Base-by-base conservation (phyloP, 37 sponge, comb jelly and placozoan species). In the Ephydatia muelleri region DNA sequence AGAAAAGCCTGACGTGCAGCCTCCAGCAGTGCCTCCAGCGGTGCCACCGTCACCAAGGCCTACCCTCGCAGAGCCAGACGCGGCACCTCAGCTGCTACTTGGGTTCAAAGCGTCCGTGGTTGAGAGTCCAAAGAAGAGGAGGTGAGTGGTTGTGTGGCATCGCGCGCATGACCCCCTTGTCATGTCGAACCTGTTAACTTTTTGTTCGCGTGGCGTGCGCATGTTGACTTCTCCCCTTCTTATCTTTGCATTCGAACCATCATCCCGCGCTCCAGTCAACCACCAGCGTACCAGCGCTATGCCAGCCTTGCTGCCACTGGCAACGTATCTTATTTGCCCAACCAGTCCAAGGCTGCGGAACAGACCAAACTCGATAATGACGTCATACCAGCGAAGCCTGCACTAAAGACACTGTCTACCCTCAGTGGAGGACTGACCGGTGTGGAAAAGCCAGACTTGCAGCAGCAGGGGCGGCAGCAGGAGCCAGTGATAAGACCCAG, bases 91-190 rank as follows among this genome's bases (percentile, higher is more conserved):
- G 67, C 32, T 84, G n/a, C n/a, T n/a, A 14, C 14, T 75, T 9
- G 23, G 76, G 74, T 84, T 84, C 64, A n/a, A 64, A 34, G 2
- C 65, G 12, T 67, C 75, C 57, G 74, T 23, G 0, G 38, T 84
- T 25, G 67, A 76, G 68, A 84, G 84, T 39, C 84, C 84, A 2
- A 84, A 33, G 4, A 84, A 84, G 57, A 76, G 35, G 47, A 76
- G 38, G 27, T 76, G 19, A 21, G 77, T 26, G 77, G n/a, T 76
- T 34, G 38, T 9, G 19, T 28, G 77, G 3, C 0, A 3, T 3
- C 29, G 33, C 3, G 38, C 76, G 3, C 35, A 30, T 75, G 70
- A 8, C 5, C 70, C 3, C 5, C 23, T 36, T 49, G 30, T 29
- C 65, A 43, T 40, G 29, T 39, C 75, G 34, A 68, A 69, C 26